Conservation (phyloP, 2,888 invertebrate genomes). For the Phyllotreta striolata region DNA sequence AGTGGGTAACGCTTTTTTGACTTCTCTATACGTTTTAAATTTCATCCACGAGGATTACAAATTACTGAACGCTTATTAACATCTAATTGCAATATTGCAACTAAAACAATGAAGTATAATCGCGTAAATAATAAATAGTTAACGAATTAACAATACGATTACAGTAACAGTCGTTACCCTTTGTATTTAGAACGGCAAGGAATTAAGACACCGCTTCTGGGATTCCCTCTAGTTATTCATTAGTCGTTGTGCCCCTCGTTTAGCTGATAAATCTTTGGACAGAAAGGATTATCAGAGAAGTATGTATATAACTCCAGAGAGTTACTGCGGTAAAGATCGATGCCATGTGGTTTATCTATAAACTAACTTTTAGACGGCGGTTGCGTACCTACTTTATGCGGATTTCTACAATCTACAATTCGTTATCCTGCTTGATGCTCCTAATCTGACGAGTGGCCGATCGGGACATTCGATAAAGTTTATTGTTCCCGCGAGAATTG, state of each 20-base stretch:
- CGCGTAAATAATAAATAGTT: no score
- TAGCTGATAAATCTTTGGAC: constrained; percentile 40
- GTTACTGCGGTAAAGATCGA: constrained; percentile 2
- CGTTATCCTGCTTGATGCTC: no score
- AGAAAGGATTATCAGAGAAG: constrained; percentile 17
- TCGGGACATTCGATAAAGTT: no score
- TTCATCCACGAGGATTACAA: no score
- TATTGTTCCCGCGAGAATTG: no score
- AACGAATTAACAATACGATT: no score
- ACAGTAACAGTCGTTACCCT: neutral
- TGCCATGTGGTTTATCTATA: constrained; percentile 14
- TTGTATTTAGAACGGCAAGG: neutral
- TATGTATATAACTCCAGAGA: constrained; percentile 7
- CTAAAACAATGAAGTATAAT: no score
- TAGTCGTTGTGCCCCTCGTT: constrained; percentile 28
- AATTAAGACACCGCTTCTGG: constrained; percentile 13
- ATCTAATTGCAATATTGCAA: no score
- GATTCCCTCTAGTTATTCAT: constrained; percentile 7
- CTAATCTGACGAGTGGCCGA: neutral
- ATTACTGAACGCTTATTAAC: no score
- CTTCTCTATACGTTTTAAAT: neutral
- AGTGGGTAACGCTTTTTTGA: constrained; percentile 2
- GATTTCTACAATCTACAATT: no score
- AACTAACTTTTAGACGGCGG: constrained; percentile 8
- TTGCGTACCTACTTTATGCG: no score